phyloP scores from a whole-genome alignment of 2,113 vertebrate genomes.

The Girardinichthys multiradiatus region DNA sequence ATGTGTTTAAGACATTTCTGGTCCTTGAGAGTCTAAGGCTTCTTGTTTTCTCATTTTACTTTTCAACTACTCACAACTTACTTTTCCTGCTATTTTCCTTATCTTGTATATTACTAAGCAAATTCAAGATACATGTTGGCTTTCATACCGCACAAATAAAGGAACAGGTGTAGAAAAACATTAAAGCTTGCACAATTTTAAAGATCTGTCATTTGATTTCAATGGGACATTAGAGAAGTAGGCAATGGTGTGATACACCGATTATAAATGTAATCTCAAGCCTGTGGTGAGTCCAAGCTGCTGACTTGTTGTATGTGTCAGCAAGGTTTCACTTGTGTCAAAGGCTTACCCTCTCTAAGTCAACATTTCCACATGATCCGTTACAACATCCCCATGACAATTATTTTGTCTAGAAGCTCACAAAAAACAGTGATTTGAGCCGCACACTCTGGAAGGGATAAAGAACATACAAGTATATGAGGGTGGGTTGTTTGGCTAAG shows the following conservation, averaged over 20 bases:
- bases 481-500: constrained; percentile 76
- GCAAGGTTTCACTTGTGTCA: not conserved
- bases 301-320: not conserved
- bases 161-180: not conserved
- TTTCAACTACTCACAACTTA: not conserved
- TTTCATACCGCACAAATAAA: not conserved
- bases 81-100: too few species aligned
- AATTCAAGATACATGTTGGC: not conserved
- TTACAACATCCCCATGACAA: not conserved
- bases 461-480: constrained; percentile 63
- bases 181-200: not conserved
- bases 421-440: constrained; percentile 75
- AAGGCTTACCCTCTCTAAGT: not conserved
- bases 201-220: not conserved
- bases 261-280: not conserved
- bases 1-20: too few species aligned
- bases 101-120: not conserved
- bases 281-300: not conserved
- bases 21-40: not conserved
- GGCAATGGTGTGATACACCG: not conserved
- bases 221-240: not conserved
- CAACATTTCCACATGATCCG: not conserved
- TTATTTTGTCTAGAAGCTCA: constrained; percentile 65
- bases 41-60: not conserved
- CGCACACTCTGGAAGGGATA: constrained; percentile 76